Conservation (phyloP, 2,113 vertebrate species). For the Toxotes jaculatrix region DNA sequence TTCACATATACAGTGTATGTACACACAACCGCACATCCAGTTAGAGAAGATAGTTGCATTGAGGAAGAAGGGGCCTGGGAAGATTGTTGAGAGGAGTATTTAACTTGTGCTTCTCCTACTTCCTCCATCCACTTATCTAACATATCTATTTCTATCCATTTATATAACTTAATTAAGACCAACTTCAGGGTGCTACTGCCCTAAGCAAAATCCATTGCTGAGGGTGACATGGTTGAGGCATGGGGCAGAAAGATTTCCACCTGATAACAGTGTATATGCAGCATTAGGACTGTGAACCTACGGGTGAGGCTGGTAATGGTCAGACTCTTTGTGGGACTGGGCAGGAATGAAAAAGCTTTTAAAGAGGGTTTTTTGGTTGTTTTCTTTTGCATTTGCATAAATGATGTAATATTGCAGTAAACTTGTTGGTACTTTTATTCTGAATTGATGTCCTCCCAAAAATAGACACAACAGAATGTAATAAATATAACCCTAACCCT, state of each 20-base stretch:
- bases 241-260: not conserved
- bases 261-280: not conserved
- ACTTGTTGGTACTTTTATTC: not conserved
- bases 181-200: not conserved
- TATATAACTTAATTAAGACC: not conserved
- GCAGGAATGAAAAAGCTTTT: not conserved
- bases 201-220: slow-evolving; percentile 3
- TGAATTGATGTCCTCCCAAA: not conserved
- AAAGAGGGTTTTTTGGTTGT: no score
- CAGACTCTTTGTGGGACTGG: not conserved
- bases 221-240: not conserved
- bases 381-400: not conserved
- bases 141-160: not conserved
- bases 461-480: not conserved
- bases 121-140: not conserved
- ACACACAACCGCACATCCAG: not conserved
- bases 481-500: not conserved
- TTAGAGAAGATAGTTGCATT: not conserved
- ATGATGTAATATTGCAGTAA: not conserved
- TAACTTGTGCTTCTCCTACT: not conserved
- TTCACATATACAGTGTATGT: not conserved
- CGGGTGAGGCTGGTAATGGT: not conserved
- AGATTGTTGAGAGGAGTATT: not conserved
- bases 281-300: not conserved
- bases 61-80: not conserved